Evolutionary conservation across 1,140 invertebrate genomes (phyloP).

Genomic region (Lepidotrigona ventralis): DNA sequence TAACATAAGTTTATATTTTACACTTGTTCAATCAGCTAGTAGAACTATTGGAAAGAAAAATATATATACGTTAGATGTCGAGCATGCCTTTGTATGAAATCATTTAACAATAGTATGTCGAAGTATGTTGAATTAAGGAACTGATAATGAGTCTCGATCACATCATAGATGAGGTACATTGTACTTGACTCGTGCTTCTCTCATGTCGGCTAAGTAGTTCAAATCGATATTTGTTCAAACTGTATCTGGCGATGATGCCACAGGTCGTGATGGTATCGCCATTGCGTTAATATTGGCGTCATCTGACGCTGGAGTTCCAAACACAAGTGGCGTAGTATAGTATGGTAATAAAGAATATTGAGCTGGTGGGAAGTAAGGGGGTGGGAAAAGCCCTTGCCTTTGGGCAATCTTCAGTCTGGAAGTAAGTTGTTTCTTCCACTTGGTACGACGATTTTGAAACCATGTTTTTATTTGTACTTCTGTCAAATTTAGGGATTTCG

Average conservation of each 20-base stretch:
- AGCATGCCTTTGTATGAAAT: not conserved
- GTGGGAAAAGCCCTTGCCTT: conserved; percentile 88
- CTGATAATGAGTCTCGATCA: not conserved
- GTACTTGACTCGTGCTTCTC: conserved; percentile 29
- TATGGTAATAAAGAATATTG: conserved; percentile 83
- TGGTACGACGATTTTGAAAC: conserved; percentile 97
- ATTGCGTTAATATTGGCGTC: conserved; percentile 43
- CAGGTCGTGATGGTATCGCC: conserved; percentile 44
- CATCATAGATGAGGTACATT: conserved; percentile 9
- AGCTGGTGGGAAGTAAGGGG: conserved; percentile 84
- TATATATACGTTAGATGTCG: not conserved
- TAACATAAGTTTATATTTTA: conserved; percentile 25
- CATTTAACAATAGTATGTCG: not conserved
- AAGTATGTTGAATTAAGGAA: conserved; percentile 14
- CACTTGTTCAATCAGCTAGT: not conserved
- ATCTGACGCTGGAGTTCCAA: conserved; percentile 54
- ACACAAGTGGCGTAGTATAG: conserved; percentile 71
- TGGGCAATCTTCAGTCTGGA: conserved; percentile 93
- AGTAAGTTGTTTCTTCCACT: conserved; percentile 97
- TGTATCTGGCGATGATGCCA: conserved; percentile 55
- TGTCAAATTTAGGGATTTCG: conserved; percentile 91
- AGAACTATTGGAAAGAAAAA: not conserved
- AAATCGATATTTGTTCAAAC: conserved; percentile 41
- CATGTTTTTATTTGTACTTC: conserved; percentile 99
- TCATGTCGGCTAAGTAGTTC: conserved; percentile 48